A percentile compares a stretch with the other conserved stretches of the same genome.
Conservation (phyloP, 2,888 invertebrate genomes). For the Stegophylla sp. region DNA sequence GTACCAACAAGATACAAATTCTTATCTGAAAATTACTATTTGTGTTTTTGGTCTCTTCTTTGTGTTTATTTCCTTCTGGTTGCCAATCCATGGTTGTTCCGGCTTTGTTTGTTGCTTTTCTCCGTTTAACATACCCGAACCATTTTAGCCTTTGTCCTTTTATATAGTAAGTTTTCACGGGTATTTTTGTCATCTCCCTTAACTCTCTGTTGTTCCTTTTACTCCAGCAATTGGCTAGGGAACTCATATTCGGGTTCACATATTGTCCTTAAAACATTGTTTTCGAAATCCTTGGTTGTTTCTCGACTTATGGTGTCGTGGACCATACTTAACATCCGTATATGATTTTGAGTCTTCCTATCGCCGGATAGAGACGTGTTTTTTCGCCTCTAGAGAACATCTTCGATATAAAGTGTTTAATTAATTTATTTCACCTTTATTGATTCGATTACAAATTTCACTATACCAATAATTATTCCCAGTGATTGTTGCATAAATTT, state of each 20-base stretch:
- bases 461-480: background rate
- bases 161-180: slow-evolving; percentile 6
- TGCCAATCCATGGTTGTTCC: too few species aligned
- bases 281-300: slow-evolving; percentile 12
- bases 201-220: slow-evolving; percentile 9
- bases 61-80: too few species aligned
- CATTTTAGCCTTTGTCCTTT: slow-evolving; percentile 8
- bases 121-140: slow-evolving; percentile 1
- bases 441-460: background rate
- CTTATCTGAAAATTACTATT: too few species aligned
- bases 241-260: slow-evolving; percentile 13
- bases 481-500: slow-evolving; percentile 7
- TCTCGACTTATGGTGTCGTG: background rate
- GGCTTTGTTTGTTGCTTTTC: slow-evolving; percentile 7
- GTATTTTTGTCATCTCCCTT: slow-evolving; percentile 12
- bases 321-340: slow-evolving; percentile 20
- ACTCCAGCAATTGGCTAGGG: slow-evolving; percentile 1
- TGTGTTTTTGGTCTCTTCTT: too few species aligned
- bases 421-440: slow-evolving; percentile 7
- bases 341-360: slow-evolving; percentile 10
- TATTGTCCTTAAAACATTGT: slow-evolving; percentile 22
- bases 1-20: too few species aligned
- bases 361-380: background rate
- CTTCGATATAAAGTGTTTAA: slow-evolving; percentile 15
- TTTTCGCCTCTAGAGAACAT: slow-evolving; percentile 15